phyloP scores from a whole-genome alignment of 2,113 vertebrate genomes.

The Oreochromis tanganicae region DNA sequence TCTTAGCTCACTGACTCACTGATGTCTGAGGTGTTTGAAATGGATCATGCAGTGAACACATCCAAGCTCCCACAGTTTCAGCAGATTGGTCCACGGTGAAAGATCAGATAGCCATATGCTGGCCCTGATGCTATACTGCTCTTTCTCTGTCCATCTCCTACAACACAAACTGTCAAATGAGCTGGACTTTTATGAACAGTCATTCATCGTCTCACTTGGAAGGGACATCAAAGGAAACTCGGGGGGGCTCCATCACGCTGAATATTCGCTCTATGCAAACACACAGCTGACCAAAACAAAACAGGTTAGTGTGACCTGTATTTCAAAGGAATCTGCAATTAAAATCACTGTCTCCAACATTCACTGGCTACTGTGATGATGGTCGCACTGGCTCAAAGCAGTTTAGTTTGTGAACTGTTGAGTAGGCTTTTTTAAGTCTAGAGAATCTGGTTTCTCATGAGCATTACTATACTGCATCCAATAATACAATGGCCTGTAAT shows the following conservation, averaged over 20 bases:
- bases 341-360: not conserved
- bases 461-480: not conserved
- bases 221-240: constrained; percentile 35
- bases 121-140: constrained; percentile 33
- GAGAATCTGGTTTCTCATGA: not conserved
- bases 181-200: not conserved
- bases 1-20: not conserved
- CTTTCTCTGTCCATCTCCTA: not conserved
- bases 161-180: constrained; percentile 4
- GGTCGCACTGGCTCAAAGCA: not conserved
- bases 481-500: not conserved
- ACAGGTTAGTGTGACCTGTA: not conserved
- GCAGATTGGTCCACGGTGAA: constrained; percentile 38
- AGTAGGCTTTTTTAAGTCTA: not conserved
- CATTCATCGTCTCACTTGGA: not conserved
- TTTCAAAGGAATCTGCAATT: constrained; percentile 21
- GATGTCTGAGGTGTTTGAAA: constrained; percentile 29
- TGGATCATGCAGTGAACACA: constrained; percentile 5
- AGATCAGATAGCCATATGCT: constrained; percentile 58
- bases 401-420: not conserved
- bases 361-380: not conserved
- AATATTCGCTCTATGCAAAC: constrained; percentile 28
- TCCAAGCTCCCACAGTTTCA: constrained; percentile 41
- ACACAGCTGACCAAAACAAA: constrained; percentile 44
- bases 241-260: not conserved